Evolutionary conservation across 2,888 invertebrate species (phyloP), one percentile per base, ranked within the genome.

Genomic region (Eupithecia pulchellata): DNA sequence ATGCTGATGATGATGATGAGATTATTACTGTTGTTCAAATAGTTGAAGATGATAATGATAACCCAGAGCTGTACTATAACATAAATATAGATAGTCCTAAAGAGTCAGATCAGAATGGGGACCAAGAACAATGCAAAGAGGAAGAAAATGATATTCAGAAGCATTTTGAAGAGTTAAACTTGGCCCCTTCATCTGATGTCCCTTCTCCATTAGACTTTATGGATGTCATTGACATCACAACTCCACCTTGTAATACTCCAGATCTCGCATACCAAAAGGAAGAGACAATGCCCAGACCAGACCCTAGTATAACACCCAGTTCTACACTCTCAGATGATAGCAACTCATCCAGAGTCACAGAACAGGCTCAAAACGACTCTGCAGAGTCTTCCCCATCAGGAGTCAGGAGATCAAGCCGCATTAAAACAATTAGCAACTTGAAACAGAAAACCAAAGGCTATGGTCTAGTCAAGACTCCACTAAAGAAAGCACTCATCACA

Each of bases 401-500:
- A n/a, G 96, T 97, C 0, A 91, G 97, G 27, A 94, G 97, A 62
- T 97, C 97, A 8, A 97, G 95, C 84, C 95, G 97, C 73, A 97
- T 97, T 71, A 97, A 97, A 84, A 96, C 96, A 55, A 97, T 97
- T 72, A 96, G 96, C 73, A 95, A 95, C 74, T 86, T 96, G 84
- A 96, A 96, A 83, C 96, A 95, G 80, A 95, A 96, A 86, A 95
- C 95, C 6, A 95, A 96, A 82, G 96, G 96, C 0, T 95, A 96
- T 84, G 96, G 96, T 27, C 87, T 96, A 75, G 96, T 96, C 0
- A 95, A 95, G 82, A 93, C 93, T 67, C 93, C 94, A 36, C 76
- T 93, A 36, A 94, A 94, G 71, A 94, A 93, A 75, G 91, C 94
- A 74, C 85, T 93, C 71, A 92, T 93, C 32, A 92, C 93, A 25